Evolutionary conservation across 2,113 vertebrate genomes (phyloP), one percentile per base, ranked within the genome.

Genomic region (Coregonus clupeaformis): DNA sequence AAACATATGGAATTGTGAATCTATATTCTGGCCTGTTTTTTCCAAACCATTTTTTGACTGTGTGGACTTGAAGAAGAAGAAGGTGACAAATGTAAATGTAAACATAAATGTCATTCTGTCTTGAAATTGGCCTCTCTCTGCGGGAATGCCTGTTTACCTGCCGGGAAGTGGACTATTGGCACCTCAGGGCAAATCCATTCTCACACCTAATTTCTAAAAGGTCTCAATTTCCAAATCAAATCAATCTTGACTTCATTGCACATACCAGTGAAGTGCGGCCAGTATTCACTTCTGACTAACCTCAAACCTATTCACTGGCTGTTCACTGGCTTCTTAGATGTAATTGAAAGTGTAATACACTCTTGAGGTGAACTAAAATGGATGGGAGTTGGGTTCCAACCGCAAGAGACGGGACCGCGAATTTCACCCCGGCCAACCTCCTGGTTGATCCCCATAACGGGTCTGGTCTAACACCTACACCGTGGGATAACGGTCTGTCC

Each of bases 331-430:
- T 13, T 75, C 74, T 30, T 77, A 68, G 73, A 71, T 68, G 47
- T 63, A 27, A 72, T 30, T 59, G 13, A 20, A 5, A 66, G 49
- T 6, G 22, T 27, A n/a, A 60, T 59, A 3, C 72, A 42, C 79
- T n/a, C 66, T 52, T 70, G 52, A 29, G 72, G 57, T 68, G 74
- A 78, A 18, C 30, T 68, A 78, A 76, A 69, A 91, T 91, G 85
- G 87, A 90, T 14, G 82, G 72, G 29, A 94, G 89, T 89, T 94
- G 94, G 94, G 64, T 79, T 45, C 68, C 89, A n/a, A 76, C 80
- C 52, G 89, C 93, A 45, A 89, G 76, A 36, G 94, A 95, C 77
- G 90, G 86, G 7, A 86, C 47, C 1, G 79, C 6, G 65, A 89
- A 90, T 42, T 83, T 90, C 18, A 91, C 84, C 18, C 88, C 85